Evolutionary conservation across 2,888 invertebrate species (phyloP), one percentile per base, ranked within the genome.

Genomic region (Pollenia griseotomentosa): DNA sequence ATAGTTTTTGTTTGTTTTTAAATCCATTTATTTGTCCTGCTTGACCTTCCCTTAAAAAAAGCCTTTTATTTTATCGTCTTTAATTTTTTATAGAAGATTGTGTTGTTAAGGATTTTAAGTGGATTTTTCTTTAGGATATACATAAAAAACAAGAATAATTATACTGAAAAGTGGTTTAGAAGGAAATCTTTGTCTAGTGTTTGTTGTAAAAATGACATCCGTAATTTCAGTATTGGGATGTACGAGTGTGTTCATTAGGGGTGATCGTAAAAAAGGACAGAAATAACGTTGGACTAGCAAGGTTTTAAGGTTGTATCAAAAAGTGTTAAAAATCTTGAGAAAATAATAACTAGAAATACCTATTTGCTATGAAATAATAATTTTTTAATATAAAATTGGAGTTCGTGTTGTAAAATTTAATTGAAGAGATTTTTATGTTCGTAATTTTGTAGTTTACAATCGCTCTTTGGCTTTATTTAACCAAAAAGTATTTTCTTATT

Each of bases 131-230:
- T 70, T 11, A 19, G 12, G 11, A 51, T 33, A 68, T 51, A 51
- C 19, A 59, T 14, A 53, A 14, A 53, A 6, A 55, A 42, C 8
- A 42, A 51, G 2, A 12, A 40, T 8, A 48, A 16, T 2, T 48
- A 10, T 33, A 51, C 19, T 8, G 19, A 11, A 9, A n/a, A 19
- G 59, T 57, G 59, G 14, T 59, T 57, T 19, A 59, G 51, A 61
- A 51, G 51, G 59, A 79, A 79, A 42, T 61, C 23, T 61, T 79
- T 70, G 11, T 61, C 61, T 70, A 61, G 70, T 48, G 61, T 23
- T 42, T 79, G 8, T 16, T 74, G 16, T 16, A 1, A 40, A 48
- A 57, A 66, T 59, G 46, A 77, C 57, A 78, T 66, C 48, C 48
- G 66, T 23, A 66, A 57, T 46, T 46, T 12, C 6, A 40, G 16